Base-by-base conservation (phyloP, 35 echinoderm and acorn worm genomes). In the Ophioderma brevispina region DNA sequence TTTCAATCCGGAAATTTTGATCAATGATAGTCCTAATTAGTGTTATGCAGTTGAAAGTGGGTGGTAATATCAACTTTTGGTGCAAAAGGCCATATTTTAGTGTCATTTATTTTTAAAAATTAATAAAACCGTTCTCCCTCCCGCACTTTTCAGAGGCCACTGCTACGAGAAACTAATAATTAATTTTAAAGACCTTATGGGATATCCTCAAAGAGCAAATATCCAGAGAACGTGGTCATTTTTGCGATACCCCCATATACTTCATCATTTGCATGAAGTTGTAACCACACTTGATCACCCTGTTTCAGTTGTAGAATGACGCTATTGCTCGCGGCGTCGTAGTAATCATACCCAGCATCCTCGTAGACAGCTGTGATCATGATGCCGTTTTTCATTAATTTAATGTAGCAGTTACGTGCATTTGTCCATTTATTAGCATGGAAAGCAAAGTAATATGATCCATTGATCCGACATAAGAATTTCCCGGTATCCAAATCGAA, bases 161-260 rank as follows among this genome's bases (percentile, higher is more conserved):
- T n/a, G n/a, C n/a, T n/a, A n/a, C n/a, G n/a, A n/a, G n/a, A n/a
- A n/a, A n/a, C n/a, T n/a, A n/a, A n/a, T n/a, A n/a, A n/a, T n/a
- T n/a, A n/a, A n/a, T n/a, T n/a, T n/a, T n/a, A n/a, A n/a, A n/a
- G n/a, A n/a, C n/a, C n/a, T 70, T 70, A 30, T 13, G 59, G 59
- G n/a, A 70, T 6, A 1, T 8, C 91, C 41, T 96, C 96, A 77
- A 79, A 92, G 14, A 98, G 39, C 31, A 98, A 75, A 85, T 90
- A 98, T 8, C 96, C 96, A 10, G 96, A 94, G 42, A 98, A 98
- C 18, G 96, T 98, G 4, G 96, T 98, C 92, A 98, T 94, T 49
- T 86, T 83, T 18, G 92, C 87, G 11, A 90, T 76, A 30, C 96
- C 92, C 21, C 96, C 90, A 43, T 98, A 98, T 3, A 98, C 92